Evolutionary conservation across 2,113 vertebrate species (phyloP), one percentile per base, ranked within the genome.

Genomic region (Lagenorhynchus albirostris): DNA sequence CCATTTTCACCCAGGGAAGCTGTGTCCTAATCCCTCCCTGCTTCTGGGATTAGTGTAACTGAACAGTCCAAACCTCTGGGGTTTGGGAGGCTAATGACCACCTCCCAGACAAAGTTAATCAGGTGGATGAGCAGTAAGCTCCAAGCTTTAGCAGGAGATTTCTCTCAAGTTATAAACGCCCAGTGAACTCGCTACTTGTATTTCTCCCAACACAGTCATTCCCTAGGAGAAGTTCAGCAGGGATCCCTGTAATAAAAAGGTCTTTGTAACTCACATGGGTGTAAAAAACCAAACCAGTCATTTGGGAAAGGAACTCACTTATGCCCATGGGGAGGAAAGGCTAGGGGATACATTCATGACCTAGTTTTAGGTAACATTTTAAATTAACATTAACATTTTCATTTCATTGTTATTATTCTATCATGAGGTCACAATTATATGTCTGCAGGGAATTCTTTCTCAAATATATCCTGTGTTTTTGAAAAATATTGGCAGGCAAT

Each of bases 331-430:
- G 29, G 53, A 80, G 26, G n/a, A 94, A 85, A 90, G 60, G n/a
- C 47, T 55, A 25, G 11, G 41, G 62, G 74, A 47, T 29, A 68
- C 50, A 89, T 74, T 58, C 9, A 33, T 38, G 81, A 77, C 53
- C 89, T 60, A 95, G 41, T 85, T 88, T 58, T n/a, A 58, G 14
- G 53, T 8, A 84, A 41, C 60, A 81, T 74, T 95, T 84, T 60
- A 80, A 96, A 41, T 55, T 50, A 96, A 95, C 23, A 41, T 58
- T 44, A 90, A 68, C 6, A 47, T 63, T 97, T 89, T 93, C 31
- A 93, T 92, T 70, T 92, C 53, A 81, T 67, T 74, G n/a, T 83
- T 92, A 87, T 36, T 96, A 73, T 47, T 97, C 68, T 71, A 50
- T 79, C 53, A 70, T 60, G 25, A 93, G 17, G n/a, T 88, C 38